Base-by-base conservation (phyloP, 2,113 vertebrate species). In the Leptobrachium leishanense region DNA sequence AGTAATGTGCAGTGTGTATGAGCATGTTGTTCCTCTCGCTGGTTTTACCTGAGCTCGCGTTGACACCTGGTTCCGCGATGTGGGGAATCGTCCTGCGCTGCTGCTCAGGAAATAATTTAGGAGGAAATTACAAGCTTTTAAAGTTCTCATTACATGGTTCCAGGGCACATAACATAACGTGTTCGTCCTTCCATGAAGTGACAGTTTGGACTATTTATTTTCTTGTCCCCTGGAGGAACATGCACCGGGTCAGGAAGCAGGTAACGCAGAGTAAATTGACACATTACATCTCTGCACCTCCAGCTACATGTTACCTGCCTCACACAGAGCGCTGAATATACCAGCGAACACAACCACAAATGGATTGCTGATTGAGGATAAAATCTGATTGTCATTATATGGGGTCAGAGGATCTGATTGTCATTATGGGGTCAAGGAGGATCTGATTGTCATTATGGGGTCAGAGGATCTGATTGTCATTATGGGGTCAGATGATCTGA, bases 201-300 rank as follows among this genome's bases (percentile, higher is more conserved):
- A 85, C 75, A 75, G 76, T 55, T 75, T 74, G 77, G 74, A 83
- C 77, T 78, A 82, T 87, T 83, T 5, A 0, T 83, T 84, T 81
- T 89, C 83, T 84, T 87, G 84, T 89, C 85, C 88, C 89, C 89
- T 89, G 87, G 86, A 87, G 88, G 90, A 79, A 82, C 84, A 80
- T 83, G 88, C 83, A 78, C 87, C 83, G 76, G 87, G 89, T 88
- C 89, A 89, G 88, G 88, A 90, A 91, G 82, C 90, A 89, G 85
- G 81, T 87, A 87, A 84, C 72, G 82, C 68, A 84, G 81, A 86
- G 85, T 87, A 87, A 89, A 89, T 85, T 88, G 84, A 88, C 86
- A 84, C 88, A 84, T 82, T 87, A 79, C 67, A 46, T 44, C 62
- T 70, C 57, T 65, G 68, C n/a, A n/a, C n/a, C n/a, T n/a, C n/a